These are phyloP conservation scores for Danio jaintianensis DNA, from an alignment of 2,797 vertebrate genomes.

Conservation along the genomic window DNA sequence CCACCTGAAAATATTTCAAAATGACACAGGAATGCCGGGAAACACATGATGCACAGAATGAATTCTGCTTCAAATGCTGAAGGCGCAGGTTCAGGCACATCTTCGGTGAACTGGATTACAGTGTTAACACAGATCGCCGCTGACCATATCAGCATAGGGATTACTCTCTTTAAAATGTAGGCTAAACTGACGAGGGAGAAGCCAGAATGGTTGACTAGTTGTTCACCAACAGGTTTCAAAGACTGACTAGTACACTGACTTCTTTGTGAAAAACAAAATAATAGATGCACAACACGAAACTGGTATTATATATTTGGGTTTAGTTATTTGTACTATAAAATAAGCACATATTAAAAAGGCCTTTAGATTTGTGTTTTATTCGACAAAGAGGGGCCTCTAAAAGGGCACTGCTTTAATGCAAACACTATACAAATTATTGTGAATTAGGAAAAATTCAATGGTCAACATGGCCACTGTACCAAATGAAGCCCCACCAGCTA, in stretches of 20 bases:
- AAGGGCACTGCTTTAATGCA: no score
- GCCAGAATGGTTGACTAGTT: neutral
- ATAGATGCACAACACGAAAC: no score
- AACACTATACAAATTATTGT: no score
- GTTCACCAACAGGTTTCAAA: neutral
- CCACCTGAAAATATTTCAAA: slow-evolving; percentile 2
- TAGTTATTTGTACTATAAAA: no score
- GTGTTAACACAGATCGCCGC: neutral
- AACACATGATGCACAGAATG: neutral
- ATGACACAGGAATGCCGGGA: slow-evolving; percentile 5
- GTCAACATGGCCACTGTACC: no score
- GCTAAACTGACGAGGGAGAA: neutral
- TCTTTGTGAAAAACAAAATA: no score
- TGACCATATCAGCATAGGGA: slow-evolving; percentile 8
- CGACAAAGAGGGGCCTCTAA: no score
- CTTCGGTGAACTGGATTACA: slow-evolving; percentile 6
- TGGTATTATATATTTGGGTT: no score
- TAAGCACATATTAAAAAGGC: no score
- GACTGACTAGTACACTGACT: neutral
- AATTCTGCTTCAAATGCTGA: slow-evolving; percentile 24
- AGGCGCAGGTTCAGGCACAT: slow-evolving; percentile 16
- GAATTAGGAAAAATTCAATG: no score
- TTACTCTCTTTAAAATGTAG: neutral
- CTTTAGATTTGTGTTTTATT: no score
- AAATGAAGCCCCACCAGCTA: no score